Percentiles rank a stretch among this genome's conserved stretches.
These are phyloP conservation scores for Neocrepidodera transversa DNA, from an alignment of 2,888 invertebrate species.

Conservation along the genomic window DNA sequence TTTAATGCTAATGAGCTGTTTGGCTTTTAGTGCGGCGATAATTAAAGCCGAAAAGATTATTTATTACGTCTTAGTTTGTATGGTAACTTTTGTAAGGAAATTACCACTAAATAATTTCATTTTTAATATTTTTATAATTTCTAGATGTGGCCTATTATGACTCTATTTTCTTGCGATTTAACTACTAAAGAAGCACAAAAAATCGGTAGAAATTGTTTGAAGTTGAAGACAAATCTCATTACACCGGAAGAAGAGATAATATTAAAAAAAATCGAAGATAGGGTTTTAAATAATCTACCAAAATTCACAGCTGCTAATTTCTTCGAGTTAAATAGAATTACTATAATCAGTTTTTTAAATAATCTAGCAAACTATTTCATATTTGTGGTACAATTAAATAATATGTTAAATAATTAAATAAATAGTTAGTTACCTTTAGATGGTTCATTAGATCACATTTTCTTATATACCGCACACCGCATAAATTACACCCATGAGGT, in stretches of 20 bases:
- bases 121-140: not conserved
- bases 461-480: conserved; percentile 80
- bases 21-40: not conserved
- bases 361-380: not conserved
- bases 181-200: not conserved
- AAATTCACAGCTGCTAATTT: not conserved
- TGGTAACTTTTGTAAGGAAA: not conserved
- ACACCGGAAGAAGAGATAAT: too few species aligned
- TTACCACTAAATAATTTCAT: too few species aligned
- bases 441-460: conserved; percentile 85
- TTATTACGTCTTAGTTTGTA: not conserved
- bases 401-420: not conserved
- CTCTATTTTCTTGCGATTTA: not conserved
- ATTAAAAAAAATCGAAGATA: too few species aligned
- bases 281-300: too few species aligned
- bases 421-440: conserved; percentile 35
- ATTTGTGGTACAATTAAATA: not conserved
- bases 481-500: conserved; percentile 82
- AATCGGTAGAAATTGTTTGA: not conserved
- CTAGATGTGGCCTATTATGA: not conserved
- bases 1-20: not conserved
- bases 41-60: not conserved
- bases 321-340: not conserved
- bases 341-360: not conserved
- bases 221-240: not conserved